Evolutionary conservation across 2,113 vertebrate genomes (phyloP).

Genomic region (Panthera uncia): DNA sequence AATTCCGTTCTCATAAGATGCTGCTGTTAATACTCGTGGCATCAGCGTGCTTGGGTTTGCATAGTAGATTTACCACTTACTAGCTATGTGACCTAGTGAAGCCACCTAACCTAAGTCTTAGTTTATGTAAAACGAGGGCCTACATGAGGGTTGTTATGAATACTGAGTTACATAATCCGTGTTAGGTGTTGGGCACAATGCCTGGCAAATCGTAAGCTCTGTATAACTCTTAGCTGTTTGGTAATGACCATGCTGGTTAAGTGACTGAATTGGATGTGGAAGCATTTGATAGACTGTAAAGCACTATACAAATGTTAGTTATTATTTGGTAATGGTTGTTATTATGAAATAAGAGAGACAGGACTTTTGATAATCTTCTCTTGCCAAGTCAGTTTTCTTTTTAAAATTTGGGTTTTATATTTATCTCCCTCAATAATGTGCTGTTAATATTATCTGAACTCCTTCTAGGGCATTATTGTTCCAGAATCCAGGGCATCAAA

Average conservation of each 20-base stretch:
- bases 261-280: conserved; percentile 54
- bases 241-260: conserved; percentile 43
- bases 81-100: not conserved
- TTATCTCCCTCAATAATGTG: conserved; percentile 67
- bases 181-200: conserved; percentile 31
- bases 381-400: conserved; percentile 36
- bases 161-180: conserved; percentile 45
- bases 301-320: not conserved
- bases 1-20: not conserved
- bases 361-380: conserved; percentile 42
- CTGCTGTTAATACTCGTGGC: not conserved
- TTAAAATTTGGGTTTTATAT: conserved; percentile 57
- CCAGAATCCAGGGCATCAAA: conserved; percentile 65
- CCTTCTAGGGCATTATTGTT: conserved; percentile 59
- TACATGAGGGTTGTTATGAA: not conserved
- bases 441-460: conserved; percentile 75
- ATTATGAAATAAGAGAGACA: conserved; percentile 52
- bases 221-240: conserved; percentile 44
- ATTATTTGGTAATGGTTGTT: conserved; percentile 26
- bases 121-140: not conserved
- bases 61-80: not conserved
- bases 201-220: not conserved
- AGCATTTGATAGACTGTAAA: conserved; percentile 52
- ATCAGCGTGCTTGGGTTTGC: not conserved
- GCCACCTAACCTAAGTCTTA: conserved; percentile 24